These are phyloP conservation scores for Zeus faber DNA, from an alignment of 2,113 vertebrate species.

Conservation along the genomic window DNA sequence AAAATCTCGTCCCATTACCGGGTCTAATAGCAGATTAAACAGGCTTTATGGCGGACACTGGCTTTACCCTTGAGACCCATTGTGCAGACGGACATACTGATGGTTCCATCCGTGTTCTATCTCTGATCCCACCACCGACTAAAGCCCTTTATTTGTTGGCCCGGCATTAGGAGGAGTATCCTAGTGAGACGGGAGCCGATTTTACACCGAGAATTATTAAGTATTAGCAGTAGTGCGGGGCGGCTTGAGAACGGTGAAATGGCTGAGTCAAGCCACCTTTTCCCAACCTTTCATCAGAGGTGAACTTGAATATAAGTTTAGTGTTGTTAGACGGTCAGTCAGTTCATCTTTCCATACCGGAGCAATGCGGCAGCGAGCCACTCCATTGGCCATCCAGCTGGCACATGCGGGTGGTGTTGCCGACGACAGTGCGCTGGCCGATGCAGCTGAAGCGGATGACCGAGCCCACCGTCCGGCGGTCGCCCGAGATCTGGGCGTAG, in stretches of 20 bases:
- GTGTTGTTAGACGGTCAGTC: neutral
- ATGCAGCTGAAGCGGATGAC: constrained; percentile 92
- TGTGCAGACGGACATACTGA: too few relatives aligned
- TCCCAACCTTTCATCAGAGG: neutral
- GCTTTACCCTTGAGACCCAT: constrained; percentile 50
- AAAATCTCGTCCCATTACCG: too few relatives aligned
- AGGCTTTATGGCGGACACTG: constrained; percentile 57
- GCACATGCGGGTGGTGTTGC: constrained; percentile 91
- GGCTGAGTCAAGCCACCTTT: neutral
- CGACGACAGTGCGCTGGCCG: constrained; percentile 79
- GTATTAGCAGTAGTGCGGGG: neutral
- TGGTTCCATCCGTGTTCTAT: constrained; percentile 40
- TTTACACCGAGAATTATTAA: constrained; percentile 22
- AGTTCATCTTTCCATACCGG: constrained; percentile 75
- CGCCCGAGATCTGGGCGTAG: constrained; percentile 86
- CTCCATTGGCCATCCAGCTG: constrained; percentile 95
- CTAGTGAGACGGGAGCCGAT: constrained; percentile 1
- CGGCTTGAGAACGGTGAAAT: neutral
- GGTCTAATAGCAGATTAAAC: constrained; percentile 63
- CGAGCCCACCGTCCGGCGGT: constrained; percentile 85
- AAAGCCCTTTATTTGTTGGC: constrained; percentile 35
- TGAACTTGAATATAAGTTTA: neutral
- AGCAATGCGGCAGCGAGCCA: constrained; percentile 93
- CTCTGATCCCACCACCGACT: constrained; percentile 35
- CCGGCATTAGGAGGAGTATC: constrained; percentile 10